Conservation (phyloP, 2,113 vertebrate genomes). For the Gopherus evgoodei region DNA sequence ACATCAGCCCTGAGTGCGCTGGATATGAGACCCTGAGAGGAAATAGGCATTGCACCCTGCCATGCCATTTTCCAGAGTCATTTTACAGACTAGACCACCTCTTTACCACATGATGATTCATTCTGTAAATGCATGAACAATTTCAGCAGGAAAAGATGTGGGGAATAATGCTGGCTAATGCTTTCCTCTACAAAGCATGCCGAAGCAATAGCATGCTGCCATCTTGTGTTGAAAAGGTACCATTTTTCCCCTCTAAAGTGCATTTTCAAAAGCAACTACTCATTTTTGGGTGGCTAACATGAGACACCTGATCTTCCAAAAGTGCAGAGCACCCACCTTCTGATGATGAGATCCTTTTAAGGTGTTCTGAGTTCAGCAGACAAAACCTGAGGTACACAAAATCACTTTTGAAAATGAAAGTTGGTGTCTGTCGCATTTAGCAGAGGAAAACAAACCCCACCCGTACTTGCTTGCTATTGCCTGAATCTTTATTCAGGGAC, state of each 20-base stretch:
- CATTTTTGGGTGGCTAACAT: neutral
- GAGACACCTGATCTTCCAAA: neutral
- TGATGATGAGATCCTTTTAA: neutral
- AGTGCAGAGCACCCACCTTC: neutral
- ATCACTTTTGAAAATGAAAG: neutral
- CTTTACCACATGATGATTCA: rapidly evolving
- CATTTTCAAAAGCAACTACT: neutral
- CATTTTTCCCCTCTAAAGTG: rapidly evolving
- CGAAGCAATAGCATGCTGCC: constrained; percentile 58
- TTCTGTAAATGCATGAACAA: neutral
- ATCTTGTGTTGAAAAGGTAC: constrained; percentile 32
- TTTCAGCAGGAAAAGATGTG: neutral
- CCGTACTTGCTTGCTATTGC: neutral
- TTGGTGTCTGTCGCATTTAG: neutral
- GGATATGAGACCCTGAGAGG: neutral
- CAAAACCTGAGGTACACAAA: neutral
- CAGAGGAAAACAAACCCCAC: neutral
- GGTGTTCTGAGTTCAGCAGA: neutral
- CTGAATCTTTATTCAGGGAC: neutral
- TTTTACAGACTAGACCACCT: neutral
- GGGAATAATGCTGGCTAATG: neutral
- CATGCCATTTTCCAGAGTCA: neutral
- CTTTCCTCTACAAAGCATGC: rapidly evolving
- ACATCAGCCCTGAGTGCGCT: rapidly evolving
- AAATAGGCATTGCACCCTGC: neutral